Conservation (phyloP, 2,113 vertebrate genomes). For the Chaenogobius annularis region DNA sequence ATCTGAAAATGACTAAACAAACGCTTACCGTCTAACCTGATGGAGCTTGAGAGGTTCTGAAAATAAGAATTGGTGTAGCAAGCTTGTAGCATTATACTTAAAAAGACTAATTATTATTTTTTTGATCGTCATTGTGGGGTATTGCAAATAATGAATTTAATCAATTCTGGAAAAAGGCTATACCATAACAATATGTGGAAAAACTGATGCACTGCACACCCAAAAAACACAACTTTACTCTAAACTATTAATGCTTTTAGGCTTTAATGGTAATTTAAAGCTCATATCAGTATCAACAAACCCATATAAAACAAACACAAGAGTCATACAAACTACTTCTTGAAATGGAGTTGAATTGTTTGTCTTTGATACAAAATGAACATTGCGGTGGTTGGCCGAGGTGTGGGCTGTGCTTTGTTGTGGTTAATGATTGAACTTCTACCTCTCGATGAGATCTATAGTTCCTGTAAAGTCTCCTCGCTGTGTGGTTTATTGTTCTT, state of each 20-base stretch:
- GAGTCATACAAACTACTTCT: neutral
- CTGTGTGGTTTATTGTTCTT: conserved; percentile 1
- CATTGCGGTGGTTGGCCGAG: neutral
- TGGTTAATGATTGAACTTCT: conserved; percentile 41
- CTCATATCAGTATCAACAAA: neutral
- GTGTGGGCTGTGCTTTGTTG: conserved; percentile 1
- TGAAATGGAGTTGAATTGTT: neutral
- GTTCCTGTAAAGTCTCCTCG: neutral
- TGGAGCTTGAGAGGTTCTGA: no score
- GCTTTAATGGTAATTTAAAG: neutral
- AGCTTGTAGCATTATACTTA: no score
- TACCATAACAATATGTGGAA: no score
- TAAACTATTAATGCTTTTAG: neutral
- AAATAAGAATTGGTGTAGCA: no score
- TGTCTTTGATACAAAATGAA: neutral
- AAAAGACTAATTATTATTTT: no score
- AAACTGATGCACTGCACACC: no score
- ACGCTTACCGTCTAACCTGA: no score
- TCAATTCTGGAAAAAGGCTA: no score
- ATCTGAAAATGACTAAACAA: no score
- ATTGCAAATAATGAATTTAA: no score
- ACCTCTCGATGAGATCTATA: neutral
- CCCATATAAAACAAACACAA: neutral
- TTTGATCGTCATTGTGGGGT: no score
- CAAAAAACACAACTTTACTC: neutral